Percentiles rank a stretch among this genome's conserved stretches.
Evolutionary conservation across 2,113 vertebrate species (phyloP).

Genomic region (Osmerus eperlanus): DNA sequence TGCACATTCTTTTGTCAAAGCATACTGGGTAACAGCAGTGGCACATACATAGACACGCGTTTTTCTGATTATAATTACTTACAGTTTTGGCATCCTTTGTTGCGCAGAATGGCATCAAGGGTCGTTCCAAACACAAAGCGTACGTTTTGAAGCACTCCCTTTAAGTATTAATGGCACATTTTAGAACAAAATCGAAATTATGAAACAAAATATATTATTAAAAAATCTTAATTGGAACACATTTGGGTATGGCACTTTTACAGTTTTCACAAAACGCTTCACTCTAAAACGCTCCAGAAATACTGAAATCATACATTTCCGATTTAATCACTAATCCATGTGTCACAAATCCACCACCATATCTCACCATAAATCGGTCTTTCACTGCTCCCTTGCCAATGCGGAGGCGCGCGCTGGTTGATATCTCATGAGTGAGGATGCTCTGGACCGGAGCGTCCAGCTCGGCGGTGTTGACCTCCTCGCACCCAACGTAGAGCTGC

Average conservation of each 20-base stretch:
- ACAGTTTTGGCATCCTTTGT: conserved; percentile 96
- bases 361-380: conserved; percentile 93
- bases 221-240: too few species aligned
- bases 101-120: conserved; percentile 89
- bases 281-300: neutral
- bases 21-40: conserved; percentile 6
- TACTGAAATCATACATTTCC: neutral
- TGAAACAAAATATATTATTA: too few species aligned
- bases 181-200: neutral
- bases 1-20: conserved; percentile 27
- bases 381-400: conserved; percentile 93
- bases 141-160: conserved; percentile 97
- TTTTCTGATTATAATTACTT: conserved; percentile 47
- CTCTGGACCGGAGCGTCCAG: conserved; percentile 89
- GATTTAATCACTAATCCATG: too few species aligned
- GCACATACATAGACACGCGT: neutral
- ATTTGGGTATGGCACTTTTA: neutral
- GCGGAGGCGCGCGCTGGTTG: conserved; percentile 76
- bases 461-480: conserved; percentile 89
- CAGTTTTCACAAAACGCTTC: neutral
- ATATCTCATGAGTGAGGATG: conserved; percentile 83
- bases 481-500: conserved; percentile 90
- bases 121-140: conserved; percentile 96
- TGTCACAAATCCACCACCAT: too few species aligned
- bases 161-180: conserved; percentile 47